Conservation (phyloP, 2,888 invertebrate species). For the Nemotelus pantherinus region DNA sequence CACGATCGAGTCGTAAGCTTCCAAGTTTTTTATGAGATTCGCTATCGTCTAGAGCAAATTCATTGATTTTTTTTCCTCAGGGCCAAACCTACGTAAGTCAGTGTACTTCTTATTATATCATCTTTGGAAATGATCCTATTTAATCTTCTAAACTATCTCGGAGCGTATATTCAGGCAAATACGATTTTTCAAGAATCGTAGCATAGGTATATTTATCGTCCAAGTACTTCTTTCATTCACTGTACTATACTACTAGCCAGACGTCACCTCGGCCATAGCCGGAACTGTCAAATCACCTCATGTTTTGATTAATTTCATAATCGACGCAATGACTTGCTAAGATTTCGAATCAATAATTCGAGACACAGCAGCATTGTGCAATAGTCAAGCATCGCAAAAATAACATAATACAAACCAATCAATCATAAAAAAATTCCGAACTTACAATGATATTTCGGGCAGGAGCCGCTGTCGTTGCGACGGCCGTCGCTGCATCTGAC, state of each 20-base stretch:
- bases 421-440: not conserved
- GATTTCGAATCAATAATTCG: not conserved
- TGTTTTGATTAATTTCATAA: conserved; percentile 34
- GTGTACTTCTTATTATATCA: too few species aligned
- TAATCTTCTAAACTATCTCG: too few species aligned
- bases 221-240: conserved; percentile 8
- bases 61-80: too few species aligned
- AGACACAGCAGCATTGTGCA: not conserved
- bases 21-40: too few species aligned
- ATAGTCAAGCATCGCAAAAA: not conserved
- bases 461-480: not conserved
- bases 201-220: not conserved
- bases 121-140: too few species aligned
- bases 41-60: too few species aligned
- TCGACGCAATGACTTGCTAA: not conserved
- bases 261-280: not conserved
- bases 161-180: too few species aligned
- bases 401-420: not conserved
- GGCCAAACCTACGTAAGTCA: too few species aligned
- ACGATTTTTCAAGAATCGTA: too few species aligned
- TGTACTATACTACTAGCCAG: not conserved
- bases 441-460: conserved; percentile 48
- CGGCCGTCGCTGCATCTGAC: conserved; percentile 35
- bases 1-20: too few species aligned
- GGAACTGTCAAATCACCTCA: conserved; percentile 15